Conservation (phyloP, 2,888 invertebrate genomes). For the Priocnemis perturbator region DNA sequence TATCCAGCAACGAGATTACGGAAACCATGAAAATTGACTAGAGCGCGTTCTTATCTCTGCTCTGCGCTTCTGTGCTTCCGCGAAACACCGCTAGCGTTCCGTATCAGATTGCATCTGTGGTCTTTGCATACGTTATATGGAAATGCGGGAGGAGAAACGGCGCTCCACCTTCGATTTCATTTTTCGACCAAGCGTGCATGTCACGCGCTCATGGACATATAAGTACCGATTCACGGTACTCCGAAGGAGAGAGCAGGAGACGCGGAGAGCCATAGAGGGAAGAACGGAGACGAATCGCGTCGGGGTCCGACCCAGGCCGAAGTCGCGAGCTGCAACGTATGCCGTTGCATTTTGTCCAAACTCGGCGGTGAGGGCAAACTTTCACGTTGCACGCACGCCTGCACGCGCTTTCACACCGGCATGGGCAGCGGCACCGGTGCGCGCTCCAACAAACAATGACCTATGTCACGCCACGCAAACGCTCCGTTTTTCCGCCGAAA, state of each 20-base stretch:
- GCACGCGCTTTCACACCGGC: conserved; percentile 32
- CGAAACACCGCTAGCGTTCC: too few relatives aligned
- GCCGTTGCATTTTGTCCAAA: conserved; percentile 44
- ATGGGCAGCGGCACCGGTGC: too few relatives aligned
- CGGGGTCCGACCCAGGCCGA: conserved; percentile 3
- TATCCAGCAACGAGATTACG: too few relatives aligned
- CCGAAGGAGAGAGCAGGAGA: conserved; percentile 18
- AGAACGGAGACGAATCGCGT: conserved; percentile 24
- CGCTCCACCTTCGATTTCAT: conserved; percentile 13
- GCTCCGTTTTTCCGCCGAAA: conserved; percentile 21
- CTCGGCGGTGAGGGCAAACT: conserved; percentile 51
- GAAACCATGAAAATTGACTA: too few relatives aligned
- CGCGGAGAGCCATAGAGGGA: conserved; percentile 29
- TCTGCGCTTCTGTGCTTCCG: too few relatives aligned
- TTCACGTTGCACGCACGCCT: conserved; percentile 48
- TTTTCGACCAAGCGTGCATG: conserved; percentile 30
- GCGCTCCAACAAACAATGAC: conserved; percentile 40
- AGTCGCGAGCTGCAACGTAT: background rate
- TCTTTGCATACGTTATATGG: background rate
- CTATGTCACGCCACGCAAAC: conserved; percentile 22
- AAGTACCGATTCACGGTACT: conserved; percentile 52
- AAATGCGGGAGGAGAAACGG: conserved; percentile 2
- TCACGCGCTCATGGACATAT: conserved; percentile 58
- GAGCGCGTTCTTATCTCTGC: too few relatives aligned
- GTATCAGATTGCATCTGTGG: too few relatives aligned